Base-by-base conservation (phyloP, 2,888 invertebrate species). In the Drosophila rellima region DNA sequence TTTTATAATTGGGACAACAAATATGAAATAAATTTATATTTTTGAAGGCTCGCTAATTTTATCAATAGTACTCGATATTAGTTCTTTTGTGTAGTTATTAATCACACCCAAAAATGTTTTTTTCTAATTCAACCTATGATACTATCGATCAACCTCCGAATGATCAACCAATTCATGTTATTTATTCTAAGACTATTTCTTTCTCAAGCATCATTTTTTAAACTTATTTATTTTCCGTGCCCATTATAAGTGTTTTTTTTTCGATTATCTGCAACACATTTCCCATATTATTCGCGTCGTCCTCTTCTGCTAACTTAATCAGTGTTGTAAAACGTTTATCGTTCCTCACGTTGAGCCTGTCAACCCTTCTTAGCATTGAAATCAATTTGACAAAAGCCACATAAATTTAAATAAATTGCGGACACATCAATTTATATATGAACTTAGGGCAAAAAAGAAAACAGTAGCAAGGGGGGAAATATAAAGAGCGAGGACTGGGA, bases 381-480 rank as follows among this genome's bases (percentile, higher is more conserved):
- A 89, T 88, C 85, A 85, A 89, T 85, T 85, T 89, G 89, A 83
- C 83, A 80, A 88, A 89, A 89, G 78, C 90, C 88, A 85, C 89
- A 89, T 89, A 85, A 85, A 89, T 85, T 89, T 85, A 85, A 85
- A 85, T 85, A 83, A 89, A 83, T 85, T 88, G 89, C 88, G 82
- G 76, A 75, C 78, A 89, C 89, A 83, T 83, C 84, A 89, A 83
- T 83, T 81, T 78, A 80, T 89, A 89, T 84, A 89, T 89, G 63
- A 77, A 81, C 70, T 64, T 51, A 15, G 35, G 48, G 26, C 33
- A 61, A 48, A 44, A 40, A 26, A 42, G 31, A 40, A 23, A 5
- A 35, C 6, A 51, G 40, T 51, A 29, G 15, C 31, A 31, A 40
- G 20, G 5, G 15, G 6, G 15, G n/a, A 15, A 37, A 8, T 3